Evolutionary conservation across 2,113 vertebrate genomes (phyloP).

Genomic region (Micronisus gabar): DNA sequence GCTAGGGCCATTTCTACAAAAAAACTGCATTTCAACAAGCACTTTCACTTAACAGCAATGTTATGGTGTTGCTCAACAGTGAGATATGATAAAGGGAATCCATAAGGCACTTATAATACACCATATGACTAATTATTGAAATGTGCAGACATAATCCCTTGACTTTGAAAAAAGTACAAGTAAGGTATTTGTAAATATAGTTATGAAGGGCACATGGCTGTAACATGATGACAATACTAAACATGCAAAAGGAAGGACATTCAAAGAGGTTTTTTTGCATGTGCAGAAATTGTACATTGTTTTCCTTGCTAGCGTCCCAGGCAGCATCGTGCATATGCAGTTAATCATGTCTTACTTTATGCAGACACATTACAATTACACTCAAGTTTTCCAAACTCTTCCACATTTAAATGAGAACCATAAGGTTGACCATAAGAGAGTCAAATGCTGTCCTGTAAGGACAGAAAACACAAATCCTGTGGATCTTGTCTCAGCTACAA

Average conservation of each 20-base stretch:
- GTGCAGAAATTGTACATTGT: background rate
- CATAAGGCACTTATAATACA: background rate
- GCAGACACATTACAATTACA: background rate
- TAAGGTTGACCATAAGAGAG: background rate
- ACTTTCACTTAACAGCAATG: background rate
- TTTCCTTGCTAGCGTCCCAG: background rate
- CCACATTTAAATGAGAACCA: constrained; percentile 6
- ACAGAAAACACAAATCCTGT: background rate
- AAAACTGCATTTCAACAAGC: background rate
- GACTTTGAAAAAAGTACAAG: background rate
- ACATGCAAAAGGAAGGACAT: background rate
- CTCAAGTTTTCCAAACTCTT: constrained; percentile 12
- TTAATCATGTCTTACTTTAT: constrained; percentile 19
- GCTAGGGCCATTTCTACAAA: background rate
- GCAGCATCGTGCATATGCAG: background rate
- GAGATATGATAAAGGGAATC: background rate
- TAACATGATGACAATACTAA: background rate
- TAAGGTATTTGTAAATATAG: background rate
- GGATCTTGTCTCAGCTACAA: background rate
- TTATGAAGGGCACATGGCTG: background rate
- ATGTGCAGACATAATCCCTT: background rate
- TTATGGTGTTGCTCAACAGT: background rate
- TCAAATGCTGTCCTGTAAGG: background rate
- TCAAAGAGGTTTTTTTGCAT: background rate
- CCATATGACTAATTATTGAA: background rate